Conservation (phyloP, 2,797 vertebrate species). For the Otolemur crassicaudatus region DNA sequence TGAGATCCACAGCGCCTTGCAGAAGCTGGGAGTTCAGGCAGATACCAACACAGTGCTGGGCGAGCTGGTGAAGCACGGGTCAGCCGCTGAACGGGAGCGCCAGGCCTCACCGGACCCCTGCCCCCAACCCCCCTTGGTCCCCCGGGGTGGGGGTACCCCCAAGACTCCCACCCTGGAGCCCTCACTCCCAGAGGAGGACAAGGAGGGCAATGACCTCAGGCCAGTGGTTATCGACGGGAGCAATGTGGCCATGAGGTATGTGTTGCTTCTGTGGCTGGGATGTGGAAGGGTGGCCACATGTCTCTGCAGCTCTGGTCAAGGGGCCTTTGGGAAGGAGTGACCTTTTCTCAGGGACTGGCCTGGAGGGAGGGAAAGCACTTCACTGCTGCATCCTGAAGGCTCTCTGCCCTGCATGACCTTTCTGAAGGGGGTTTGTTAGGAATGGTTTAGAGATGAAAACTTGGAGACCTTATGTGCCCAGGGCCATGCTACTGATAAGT, state of each 20-base stretch:
- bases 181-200: constrained; percentile 77
- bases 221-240: constrained; percentile 97
- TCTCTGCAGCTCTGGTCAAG: background rate
- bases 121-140: constrained; percentile 80
- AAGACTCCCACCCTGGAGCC: constrained; percentile 73
- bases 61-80: constrained; percentile 93
- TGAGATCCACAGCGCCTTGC: constrained; percentile 91
- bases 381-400: background rate
- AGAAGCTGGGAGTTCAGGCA: constrained; percentile 91
- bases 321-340: background rate
- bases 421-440: background rate
- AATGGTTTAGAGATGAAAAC: background rate
- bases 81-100: constrained; percentile 83
- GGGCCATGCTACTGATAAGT: background rate
- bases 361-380: background rate
- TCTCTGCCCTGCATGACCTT: background rate
- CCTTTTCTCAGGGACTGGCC: background rate
- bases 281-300: background rate
- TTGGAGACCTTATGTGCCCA: background rate
- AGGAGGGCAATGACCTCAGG: constrained; percentile 89
- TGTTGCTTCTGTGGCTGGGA: background rate
- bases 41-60: constrained; percentile 96
- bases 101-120: constrained; percentile 71
- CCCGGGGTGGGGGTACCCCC: constrained; percentile 84
- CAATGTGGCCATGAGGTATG: constrained; percentile 98